phyloP scores from a whole-genome alignment of 1,140 invertebrate genomes.

The Cotesia typhae region DNA sequence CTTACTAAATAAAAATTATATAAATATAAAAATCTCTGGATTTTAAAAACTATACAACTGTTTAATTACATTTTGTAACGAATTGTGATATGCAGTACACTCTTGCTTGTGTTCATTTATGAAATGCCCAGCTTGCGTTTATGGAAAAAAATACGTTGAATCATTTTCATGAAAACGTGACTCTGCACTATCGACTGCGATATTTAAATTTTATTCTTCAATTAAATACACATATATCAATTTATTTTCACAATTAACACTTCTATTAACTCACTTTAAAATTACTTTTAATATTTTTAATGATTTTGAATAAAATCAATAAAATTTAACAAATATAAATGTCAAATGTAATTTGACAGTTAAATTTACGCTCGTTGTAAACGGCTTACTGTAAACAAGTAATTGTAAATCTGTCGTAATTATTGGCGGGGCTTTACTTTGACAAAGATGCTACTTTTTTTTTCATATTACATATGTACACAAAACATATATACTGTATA shows the following conservation, averaged over 20 bases:
- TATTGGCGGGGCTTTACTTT: conserved; percentile 10
- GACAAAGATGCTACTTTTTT: neutral
- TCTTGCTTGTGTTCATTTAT: neutral
- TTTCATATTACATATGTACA: neutral
- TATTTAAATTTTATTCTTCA: conserved; percentile 4
- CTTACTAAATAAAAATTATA: neutral
- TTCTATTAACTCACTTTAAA: neutral
- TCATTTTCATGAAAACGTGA: neutral
- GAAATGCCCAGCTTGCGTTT: conserved; percentile 7
- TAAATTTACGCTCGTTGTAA: neutral
- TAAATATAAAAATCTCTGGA: neutral
- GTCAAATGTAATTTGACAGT: conserved; percentile 3
- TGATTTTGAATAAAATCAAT: neutral
- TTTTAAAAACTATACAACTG: neutral
- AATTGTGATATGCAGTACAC: too few species aligned
- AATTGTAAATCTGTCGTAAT: neutral
- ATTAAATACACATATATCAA: neutral
- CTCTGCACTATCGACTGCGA: conserved; percentile 4
- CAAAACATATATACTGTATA: too few species aligned
- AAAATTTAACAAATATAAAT: neutral
- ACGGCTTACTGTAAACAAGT: neutral
- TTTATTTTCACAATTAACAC: neutral
- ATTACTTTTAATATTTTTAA: neutral
- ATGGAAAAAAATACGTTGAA: neutral
- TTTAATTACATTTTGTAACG: neutral